Evolutionary conservation across 1,140 invertebrate genomes (phyloP).

Genomic region (Oncopodura yosiiana): DNA sequence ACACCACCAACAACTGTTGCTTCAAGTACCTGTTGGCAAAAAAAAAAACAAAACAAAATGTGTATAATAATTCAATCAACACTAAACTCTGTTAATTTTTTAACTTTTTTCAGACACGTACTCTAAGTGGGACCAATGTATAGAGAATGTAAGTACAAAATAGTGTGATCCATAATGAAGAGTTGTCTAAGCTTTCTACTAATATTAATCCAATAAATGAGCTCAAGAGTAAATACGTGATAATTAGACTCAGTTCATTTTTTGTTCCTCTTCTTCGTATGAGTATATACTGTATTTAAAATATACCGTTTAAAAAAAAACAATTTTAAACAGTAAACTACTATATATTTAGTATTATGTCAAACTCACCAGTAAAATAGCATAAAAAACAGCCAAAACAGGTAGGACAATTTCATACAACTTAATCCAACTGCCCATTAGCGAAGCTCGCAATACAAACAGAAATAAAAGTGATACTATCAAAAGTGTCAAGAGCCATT

Average conservation of each 20-base stretch:
- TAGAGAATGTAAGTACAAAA: conserved; percentile 82
- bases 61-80: conserved; percentile 39
- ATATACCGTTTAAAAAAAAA: conserved; percentile 44
- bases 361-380: conserved; percentile 37
- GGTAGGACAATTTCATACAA: conserved; percentile 6
- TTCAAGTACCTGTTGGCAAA: conserved; percentile 53
- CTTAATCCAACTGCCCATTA: neutral
- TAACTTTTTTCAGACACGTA: no score
- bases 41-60: conserved; percentile 37
- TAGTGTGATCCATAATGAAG: conserved; percentile 56
- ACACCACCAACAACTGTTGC: conserved; percentile 60
- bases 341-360: conserved; percentile 36
- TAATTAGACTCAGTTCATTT: conserved; percentile 39
- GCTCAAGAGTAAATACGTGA: conserved; percentile 35
- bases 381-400: conserved; percentile 46
- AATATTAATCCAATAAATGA: conserved; percentile 38
- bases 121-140: conserved; percentile 64
- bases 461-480: conserved; percentile 42
- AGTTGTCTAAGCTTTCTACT: conserved; percentile 38
- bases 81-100: no score
- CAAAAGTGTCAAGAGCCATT: conserved; percentile 65
- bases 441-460: neutral
- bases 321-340: conserved; percentile 48
- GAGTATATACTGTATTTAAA: conserved; percentile 32
- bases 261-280: conserved; percentile 39